Percentiles rank a stretch among this genome's conserved stretches.
Evolutionary conservation across 2,113 vertebrate genomes (phyloP).

Genomic region (Ciconia boyciana): DNA sequence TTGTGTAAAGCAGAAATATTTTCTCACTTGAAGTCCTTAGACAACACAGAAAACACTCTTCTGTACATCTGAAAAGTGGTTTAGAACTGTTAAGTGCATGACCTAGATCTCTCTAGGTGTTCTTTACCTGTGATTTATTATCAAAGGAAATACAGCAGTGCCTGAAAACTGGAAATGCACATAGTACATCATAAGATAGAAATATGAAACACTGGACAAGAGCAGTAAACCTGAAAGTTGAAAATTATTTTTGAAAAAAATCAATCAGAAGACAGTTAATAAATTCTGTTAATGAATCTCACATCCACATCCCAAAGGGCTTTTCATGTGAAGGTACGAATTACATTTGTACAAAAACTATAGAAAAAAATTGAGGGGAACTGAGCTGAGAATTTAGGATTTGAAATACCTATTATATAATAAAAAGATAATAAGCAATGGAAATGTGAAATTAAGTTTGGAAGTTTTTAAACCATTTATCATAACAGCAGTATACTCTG

Average conservation of each 20-base stretch:
- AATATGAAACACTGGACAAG: not conserved
- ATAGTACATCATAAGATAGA: not conserved
- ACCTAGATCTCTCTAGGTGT: not conserved
- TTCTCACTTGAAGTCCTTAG: not conserved
- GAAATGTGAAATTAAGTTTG: not conserved
- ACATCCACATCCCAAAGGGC: not conserved
- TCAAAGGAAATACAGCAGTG: not conserved
- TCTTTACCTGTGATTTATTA: not conserved
- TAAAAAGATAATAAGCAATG: not conserved
- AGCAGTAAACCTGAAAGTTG: not conserved
- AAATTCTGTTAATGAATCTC: not conserved
- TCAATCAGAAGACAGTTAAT: not conserved
- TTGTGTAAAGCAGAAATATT: not conserved
- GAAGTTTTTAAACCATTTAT: not conserved
- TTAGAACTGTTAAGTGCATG: not conserved
- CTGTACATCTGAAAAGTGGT: not conserved
- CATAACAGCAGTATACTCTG: not conserved
- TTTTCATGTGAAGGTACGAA: not conserved
- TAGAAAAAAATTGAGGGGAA: not conserved
- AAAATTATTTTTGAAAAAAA: not conserved
- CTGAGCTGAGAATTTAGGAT: not conserved
- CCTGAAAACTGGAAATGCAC: not conserved
- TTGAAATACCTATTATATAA: not conserved
- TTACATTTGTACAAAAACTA: not conserved
- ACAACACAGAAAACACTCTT: not conserved